Evolutionary conservation across 1,140 invertebrate species (phyloP), one percentile per base, ranked within the genome.

Genomic region (Diuraphis noxia): DNA sequence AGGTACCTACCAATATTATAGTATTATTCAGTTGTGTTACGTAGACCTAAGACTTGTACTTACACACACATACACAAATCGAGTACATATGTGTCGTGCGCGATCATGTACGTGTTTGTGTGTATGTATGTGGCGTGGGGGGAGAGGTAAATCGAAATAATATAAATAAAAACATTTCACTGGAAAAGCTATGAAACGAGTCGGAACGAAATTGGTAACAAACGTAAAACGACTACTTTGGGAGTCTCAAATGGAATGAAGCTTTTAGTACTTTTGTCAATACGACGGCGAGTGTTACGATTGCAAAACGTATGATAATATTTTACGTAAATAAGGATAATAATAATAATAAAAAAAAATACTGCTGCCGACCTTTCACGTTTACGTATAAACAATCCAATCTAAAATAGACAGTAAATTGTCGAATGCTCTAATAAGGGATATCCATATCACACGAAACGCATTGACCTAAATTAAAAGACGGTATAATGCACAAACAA

Each of bases 251-350:
- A 86, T 52, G 85, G 85, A 49, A 49, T 52, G 34, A 86, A 86
- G 85, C 85, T 86, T 86, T 86, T 86, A 52, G 85, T 86, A 86
- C 85, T 86, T 86, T 52, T 23, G 41, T 86, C 85, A 36, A 52
- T 52, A 52, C 49, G 49, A 52, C 49, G 49, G 36, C 25, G 86
- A 56, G 25, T 40, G 86, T 88, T 88, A 63, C 36, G 36, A 88
- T 88, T 40, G 86, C 49, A 63, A 88, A 88, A 88, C 86, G 52
- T 63, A 88, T 88, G 36, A 25, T 40, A 88, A 56, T 56, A 56
- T 56, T 56, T 40, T 36, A 63, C 86, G 86, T 40, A 23, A 88
- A 88, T 52, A 86, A 49, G 46, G 81, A 36, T 36, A 49, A 49
- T 46, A 49, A 52, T 6, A 52, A 86, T 36, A 86, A 86, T 17